phyloP scores from a whole-genome alignment of 2,113 vertebrate species.

The Scortum barcoo region DNA sequence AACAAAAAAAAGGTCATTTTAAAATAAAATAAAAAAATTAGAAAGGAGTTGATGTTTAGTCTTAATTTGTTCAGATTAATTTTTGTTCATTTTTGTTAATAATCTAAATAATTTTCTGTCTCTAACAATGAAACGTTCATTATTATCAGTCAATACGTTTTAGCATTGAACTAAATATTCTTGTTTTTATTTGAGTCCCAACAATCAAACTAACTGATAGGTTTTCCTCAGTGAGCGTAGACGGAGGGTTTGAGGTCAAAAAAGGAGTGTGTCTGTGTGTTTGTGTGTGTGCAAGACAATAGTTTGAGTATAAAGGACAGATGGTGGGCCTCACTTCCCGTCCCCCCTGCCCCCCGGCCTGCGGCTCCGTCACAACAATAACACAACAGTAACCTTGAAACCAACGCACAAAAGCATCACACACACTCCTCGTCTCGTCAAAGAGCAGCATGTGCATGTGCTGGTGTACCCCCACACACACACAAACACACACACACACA shows the following conservation, averaged over 20 bases:
- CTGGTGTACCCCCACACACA: slow-evolving; percentile 36
- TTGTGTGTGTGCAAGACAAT: slow-evolving; percentile 71
- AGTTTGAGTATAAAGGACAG: slow-evolving; percentile 73
- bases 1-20: background rate
- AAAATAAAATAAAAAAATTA: background rate
- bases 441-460: slow-evolving; percentile 49
- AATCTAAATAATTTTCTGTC: background rate
- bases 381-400: slow-evolving; percentile 69
- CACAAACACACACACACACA: slow-evolving; percentile 13
- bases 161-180: background rate
- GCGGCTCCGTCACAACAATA: slow-evolving; percentile 61
- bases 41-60: background rate
- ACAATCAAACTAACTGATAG: slow-evolving; percentile 12
- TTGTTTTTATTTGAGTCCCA: background rate
- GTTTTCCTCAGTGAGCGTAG: slow-evolving; percentile 18
- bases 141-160: no score
- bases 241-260: slow-evolving; percentile 33
- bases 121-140: background rate
- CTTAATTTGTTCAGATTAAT: background rate
- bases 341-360: slow-evolving; percentile 24
- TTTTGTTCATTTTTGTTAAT: background rate
- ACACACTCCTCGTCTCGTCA: slow-evolving; percentile 41
- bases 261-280: no score
- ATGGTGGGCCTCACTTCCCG: slow-evolving; percentile 70
- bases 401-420: slow-evolving; percentile 67